These are phyloP conservation scores for Zaprionus inermis DNA, from an alignment of 1,140 invertebrate genomes.

Conservation along the genomic window DNA sequence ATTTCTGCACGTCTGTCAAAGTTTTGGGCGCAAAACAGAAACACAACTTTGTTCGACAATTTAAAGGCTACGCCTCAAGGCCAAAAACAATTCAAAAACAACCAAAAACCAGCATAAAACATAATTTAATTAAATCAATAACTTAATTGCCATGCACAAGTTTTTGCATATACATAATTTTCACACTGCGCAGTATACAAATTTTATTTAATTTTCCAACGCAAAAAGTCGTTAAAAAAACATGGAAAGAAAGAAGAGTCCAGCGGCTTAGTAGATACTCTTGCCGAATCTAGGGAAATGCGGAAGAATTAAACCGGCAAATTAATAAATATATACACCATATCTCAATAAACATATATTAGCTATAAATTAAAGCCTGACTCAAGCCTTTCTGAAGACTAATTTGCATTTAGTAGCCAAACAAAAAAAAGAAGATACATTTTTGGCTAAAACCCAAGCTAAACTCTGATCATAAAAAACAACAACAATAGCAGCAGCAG, in stretches of 20 bases:
- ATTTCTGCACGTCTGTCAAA: neutral
- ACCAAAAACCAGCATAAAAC: conserved; percentile 2
- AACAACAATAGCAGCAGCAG: conserved; percentile 9
- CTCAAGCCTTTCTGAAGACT: conserved; percentile 21
- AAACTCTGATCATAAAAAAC: conserved; percentile 43
- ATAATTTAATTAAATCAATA: conserved; percentile 46
- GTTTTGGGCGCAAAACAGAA: neutral
- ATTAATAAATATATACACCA: neutral
- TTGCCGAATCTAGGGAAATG: neutral
- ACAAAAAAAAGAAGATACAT: conserved; percentile 11
- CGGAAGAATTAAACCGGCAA: too few species aligned
- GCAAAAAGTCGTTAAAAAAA: conserved; percentile 31
- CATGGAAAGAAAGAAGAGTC: neutral
- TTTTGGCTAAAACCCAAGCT: conserved; percentile 22
- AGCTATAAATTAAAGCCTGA: neutral
- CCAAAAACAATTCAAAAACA: neutral
- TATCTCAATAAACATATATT: neutral
- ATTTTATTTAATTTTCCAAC: conserved; percentile 35
- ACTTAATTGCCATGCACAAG: conserved; percentile 52
- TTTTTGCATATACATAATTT: conserved; percentile 47
- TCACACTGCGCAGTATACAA: conserved; percentile 26
- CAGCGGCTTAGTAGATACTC: neutral
- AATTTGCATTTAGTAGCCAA: conserved; percentile 55
- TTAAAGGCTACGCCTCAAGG: neutral
- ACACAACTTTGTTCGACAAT: conserved; percentile 10